A percentile compares a stretch with the other conserved stretches of the same genome.
Evolutionary conservation across 2,888 invertebrate species (phyloP).

Genomic region (Anagyrus pseudococci): DNA sequence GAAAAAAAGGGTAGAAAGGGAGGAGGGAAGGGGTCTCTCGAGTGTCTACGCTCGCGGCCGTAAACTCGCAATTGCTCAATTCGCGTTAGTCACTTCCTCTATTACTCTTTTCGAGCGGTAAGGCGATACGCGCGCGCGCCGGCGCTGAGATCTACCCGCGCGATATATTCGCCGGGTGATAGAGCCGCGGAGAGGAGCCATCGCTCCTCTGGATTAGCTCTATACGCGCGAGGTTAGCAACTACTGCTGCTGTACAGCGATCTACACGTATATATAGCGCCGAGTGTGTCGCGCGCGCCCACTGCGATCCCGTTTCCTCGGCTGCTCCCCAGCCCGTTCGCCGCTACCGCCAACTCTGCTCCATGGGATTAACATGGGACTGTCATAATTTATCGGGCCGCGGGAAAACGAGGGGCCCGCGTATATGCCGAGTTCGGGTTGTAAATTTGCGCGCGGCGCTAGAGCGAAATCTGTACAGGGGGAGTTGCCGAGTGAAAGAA

Average conservation of each 20-base stretch:
- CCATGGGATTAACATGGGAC: conserved; percentile 20
- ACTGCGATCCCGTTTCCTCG: conserved; percentile 19
- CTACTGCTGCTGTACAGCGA: too few relatives aligned
- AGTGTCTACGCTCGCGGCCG: conserved; percentile 15
- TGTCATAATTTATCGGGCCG: conserved; percentile 26
- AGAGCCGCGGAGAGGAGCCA: too few relatives aligned
- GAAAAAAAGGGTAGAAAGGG: too few relatives aligned
- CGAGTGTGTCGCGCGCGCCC: conserved; percentile 1
- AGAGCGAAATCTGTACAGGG: neutral
- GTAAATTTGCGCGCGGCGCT: conserved; percentile 10
- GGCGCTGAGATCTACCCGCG: too few relatives aligned
- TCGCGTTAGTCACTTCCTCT: conserved; percentile 38
- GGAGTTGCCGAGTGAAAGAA: neutral
- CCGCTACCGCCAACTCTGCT: neutral
- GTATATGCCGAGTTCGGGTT: neutral
- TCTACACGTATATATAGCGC: too few relatives aligned
- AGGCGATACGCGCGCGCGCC: conserved; percentile 5
- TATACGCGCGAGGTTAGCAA: too few relatives aligned
- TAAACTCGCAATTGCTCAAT: conserved; percentile 39
- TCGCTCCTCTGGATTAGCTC: too few relatives aligned
- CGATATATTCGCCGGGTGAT: too few relatives aligned
- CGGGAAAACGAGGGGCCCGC: neutral
- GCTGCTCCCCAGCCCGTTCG: neutral
- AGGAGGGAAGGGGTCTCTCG: too few relatives aligned
- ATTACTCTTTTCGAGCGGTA: conserved; percentile 27